Conservation (phyloP, 2,113 vertebrate genomes). For the Lophius piscatorius region DNA sequence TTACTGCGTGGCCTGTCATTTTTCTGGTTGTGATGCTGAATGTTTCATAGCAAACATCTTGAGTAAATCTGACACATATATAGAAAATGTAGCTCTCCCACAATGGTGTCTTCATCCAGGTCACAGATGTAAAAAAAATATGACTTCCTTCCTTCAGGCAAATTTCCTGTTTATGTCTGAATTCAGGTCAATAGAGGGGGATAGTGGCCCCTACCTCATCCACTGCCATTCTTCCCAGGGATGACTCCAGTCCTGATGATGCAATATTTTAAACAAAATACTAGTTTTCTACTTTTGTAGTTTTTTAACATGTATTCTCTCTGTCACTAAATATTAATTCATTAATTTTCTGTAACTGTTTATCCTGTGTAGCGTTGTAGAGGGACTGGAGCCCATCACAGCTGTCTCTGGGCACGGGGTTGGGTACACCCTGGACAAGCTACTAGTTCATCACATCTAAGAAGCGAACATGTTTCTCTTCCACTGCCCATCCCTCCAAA, state of each 20-base stretch:
- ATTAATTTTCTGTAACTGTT: too few species aligned
- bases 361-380: too few species aligned
- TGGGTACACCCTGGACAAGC: too few species aligned
- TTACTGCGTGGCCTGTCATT: neutral
- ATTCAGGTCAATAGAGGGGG: slow-evolving; percentile 66
- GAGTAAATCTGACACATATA: slow-evolving; percentile 7
- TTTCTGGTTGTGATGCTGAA: neutral
- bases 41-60: slow-evolving; percentile 9
- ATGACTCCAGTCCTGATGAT: slow-evolving; percentile 32
- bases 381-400: too few species aligned
- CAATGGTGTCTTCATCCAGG: too few species aligned
- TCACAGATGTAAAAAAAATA: slow-evolving; percentile 68
- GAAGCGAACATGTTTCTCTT: too few species aligned
- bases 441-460: too few species aligned
- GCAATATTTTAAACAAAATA: slow-evolving; percentile 14
- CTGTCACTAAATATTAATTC: too few species aligned
- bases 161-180: slow-evolving; percentile 82
- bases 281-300: too few species aligned
- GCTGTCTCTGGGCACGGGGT: too few species aligned
- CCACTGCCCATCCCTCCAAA: too few species aligned
- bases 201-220: slow-evolving; percentile 46
- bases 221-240: slow-evolving; percentile 31
- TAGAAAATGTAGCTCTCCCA: slow-evolving; percentile 32
- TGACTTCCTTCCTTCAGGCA: slow-evolving; percentile 76
- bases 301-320: too few species aligned